Evolutionary conservation across 2,113 vertebrate species (phyloP).

Genomic region (Caloenas nicobarica): DNA sequence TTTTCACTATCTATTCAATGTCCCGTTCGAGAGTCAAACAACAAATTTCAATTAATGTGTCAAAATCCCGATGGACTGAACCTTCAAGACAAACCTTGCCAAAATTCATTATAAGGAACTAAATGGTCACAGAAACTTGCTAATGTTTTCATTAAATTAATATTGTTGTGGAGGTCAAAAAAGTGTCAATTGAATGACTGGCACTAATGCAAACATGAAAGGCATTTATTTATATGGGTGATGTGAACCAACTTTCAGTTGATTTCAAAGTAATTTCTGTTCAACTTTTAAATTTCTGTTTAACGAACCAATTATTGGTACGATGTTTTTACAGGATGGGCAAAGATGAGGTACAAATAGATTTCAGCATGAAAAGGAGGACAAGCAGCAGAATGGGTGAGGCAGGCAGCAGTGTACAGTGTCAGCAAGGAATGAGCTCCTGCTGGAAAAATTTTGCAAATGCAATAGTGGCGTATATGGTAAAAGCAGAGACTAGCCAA

Average conservation of each 20-base stretch:
- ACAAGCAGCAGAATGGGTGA: neutral
- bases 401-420: neutral
- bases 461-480: rapidly evolving
- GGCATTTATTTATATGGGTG: neutral
- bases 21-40: neutral
- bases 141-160: neutral
- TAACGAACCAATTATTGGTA: neutral
- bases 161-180: neutral
- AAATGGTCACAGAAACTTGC: neutral
- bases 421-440: neutral
- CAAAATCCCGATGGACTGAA: neutral
- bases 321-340: neutral
- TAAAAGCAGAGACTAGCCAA: neutral
- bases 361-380: neutral
- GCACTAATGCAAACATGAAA: neutral
- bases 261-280: neutral
- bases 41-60: neutral
- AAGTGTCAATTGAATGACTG: neutral
- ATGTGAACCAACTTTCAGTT: neutral
- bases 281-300: neutral
- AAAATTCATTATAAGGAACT: neutral
- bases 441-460: neutral
- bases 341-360: neutral
- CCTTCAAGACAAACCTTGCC: neutral
- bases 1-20: neutral